Conservation (phyloP, 2,797 vertebrate genomes). For the Pipistrellus nathusii region DNA sequence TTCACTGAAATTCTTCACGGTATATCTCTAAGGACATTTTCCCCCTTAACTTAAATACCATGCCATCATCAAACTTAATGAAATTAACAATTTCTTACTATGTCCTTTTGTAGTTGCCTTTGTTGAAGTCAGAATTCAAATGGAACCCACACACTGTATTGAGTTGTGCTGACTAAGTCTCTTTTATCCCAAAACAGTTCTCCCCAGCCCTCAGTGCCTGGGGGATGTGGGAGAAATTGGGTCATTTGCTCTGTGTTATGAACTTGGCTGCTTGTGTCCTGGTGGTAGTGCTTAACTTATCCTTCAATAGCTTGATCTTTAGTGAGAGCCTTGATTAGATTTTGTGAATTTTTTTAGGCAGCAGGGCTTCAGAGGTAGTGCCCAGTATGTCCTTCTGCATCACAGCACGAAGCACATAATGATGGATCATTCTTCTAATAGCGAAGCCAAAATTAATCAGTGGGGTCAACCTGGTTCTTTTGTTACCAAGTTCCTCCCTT, state of each 20-base stretch:
- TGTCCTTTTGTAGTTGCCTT: background rate
- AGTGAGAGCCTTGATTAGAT: conserved; percentile 8
- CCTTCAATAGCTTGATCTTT: background rate
- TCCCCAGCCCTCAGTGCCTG: background rate
- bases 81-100: background rate
- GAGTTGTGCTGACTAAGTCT: background rate
- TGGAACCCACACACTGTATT: background rate
- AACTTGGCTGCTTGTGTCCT: background rate
- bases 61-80: background rate
- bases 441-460: background rate
- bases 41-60: background rate
- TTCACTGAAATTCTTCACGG: background rate
- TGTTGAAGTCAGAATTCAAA: background rate
- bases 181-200: background rate
- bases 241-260: background rate
- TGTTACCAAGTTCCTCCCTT: background rate
- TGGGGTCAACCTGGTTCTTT: background rate
- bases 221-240: background rate
- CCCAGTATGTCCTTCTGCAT: background rate
- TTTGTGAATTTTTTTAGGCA: background rate
- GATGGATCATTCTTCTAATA: background rate
- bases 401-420: background rate
- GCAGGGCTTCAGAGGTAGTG: conserved; percentile 8
- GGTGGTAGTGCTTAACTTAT: conserved; percentile 22
- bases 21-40: background rate